Evolutionary conservation across 2,888 invertebrate species (phyloP).

Genomic region (Agonopterix subpropinquella): DNA sequence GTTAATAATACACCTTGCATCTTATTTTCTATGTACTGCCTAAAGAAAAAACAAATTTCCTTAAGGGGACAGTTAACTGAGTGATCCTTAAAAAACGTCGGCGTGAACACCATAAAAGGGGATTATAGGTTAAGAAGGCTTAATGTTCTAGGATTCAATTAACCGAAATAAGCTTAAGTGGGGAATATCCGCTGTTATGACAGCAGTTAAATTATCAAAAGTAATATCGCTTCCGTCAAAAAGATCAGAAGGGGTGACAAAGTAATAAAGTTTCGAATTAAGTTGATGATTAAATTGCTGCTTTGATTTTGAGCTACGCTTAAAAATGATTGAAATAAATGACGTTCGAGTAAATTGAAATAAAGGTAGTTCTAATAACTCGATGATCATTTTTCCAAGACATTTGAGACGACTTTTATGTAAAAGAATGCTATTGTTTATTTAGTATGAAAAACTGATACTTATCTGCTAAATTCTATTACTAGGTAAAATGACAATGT

Average conservation of each 20-base stretch:
- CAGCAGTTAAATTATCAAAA: conserved; percentile 64
- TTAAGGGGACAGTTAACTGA: conserved; percentile 42
- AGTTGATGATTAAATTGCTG: conserved; percentile 12
- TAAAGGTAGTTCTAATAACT: no score
- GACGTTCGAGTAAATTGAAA: no score
- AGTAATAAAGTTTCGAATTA: conserved; percentile 24
- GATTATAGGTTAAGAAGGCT: conserved; percentile 64
- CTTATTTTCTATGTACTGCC: conserved; percentile 34
- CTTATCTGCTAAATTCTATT: no score
- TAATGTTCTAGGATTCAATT: conserved; percentile 74
- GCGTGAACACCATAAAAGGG: conserved; percentile 65
- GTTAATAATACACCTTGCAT: conserved; percentile 12
- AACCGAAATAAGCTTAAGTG: conserved; percentile 73
- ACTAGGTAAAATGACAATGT: no score
- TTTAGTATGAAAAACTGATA: no score
- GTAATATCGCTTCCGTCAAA: conserved; percentile 16
- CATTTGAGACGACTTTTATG: no score
- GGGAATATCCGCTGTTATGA: conserved; percentile 69
- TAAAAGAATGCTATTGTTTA: no score
- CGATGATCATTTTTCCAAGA: no score
- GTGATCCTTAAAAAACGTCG: conserved; percentile 55
- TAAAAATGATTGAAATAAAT: neutral
- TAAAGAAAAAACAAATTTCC: conserved; percentile 47
- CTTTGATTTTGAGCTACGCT: conserved; percentile 3
- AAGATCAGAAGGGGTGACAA: conserved; percentile 7